These are phyloP conservation scores for Danionella cerebrum DNA, from an alignment of 2,113 vertebrate genomes.

Conservation along the genomic window DNA sequence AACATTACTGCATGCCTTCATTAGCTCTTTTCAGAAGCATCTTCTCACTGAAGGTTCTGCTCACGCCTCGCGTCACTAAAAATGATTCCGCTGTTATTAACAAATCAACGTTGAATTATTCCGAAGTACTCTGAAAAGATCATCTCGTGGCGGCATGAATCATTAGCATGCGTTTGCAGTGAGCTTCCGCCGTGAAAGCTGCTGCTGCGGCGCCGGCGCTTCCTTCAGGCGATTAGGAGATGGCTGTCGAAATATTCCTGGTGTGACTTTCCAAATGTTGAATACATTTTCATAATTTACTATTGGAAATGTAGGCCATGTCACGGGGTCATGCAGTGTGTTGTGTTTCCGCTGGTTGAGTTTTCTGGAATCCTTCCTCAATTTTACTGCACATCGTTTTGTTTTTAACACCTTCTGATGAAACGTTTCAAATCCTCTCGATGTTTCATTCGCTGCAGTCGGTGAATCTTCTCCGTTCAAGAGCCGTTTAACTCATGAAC, in stretches of 20 bases:
- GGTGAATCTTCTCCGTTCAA: neutral
- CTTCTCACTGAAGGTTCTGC: too few species aligned
- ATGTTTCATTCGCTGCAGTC: too few species aligned
- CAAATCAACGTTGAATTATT: too few species aligned
- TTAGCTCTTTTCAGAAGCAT: too few species aligned
- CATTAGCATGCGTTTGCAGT: constrained; percentile 2
- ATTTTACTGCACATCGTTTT: too few species aligned
- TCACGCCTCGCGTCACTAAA: too few species aligned
- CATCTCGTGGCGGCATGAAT: constrained; percentile 3
- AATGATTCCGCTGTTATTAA: too few species aligned
- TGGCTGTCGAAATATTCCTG: neutral
- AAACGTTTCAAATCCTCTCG: too few species aligned
- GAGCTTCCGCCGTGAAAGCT: constrained; percentile 9
- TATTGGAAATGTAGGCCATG: neutral
- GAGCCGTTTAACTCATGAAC: neutral
- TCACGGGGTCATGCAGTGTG: neutral
- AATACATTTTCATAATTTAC: constrained; percentile 13
- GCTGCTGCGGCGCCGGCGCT: too few species aligned
- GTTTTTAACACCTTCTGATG: too few species aligned
- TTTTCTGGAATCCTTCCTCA: too few species aligned
- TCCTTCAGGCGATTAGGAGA: neutral
- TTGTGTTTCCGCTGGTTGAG: neutral
- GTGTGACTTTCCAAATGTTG: neutral
- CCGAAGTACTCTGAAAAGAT: neutral
- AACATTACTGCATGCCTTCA: too few species aligned